Evolutionary conservation across 2,797 vertebrate species (phyloP).

Genomic region (Rhynchonycteris naso): DNA sequence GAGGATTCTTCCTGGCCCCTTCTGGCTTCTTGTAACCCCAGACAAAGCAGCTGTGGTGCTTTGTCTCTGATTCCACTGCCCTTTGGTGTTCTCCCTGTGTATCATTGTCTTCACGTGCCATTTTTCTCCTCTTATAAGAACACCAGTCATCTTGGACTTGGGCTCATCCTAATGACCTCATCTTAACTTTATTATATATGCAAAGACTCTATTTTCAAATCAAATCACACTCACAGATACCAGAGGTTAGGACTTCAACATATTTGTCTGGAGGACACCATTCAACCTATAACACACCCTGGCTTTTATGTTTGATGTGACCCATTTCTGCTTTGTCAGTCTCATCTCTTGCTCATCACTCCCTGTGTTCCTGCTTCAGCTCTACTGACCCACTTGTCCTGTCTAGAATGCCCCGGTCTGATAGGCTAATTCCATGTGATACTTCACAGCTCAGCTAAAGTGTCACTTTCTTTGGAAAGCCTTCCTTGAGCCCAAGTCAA

Average conservation of each 20-base stretch:
- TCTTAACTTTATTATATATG: background rate
- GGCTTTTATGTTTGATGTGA: background rate
- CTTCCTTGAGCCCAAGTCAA: background rate
- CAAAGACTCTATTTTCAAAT: background rate
- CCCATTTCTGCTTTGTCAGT: background rate
- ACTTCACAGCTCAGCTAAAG: background rate
- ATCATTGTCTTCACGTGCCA: background rate
- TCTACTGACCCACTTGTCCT: background rate
- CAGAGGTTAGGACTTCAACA: background rate
- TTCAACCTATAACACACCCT: background rate
- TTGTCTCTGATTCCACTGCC: background rate
- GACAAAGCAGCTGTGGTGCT: background rate
- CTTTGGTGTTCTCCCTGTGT: background rate
- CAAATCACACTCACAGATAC: background rate
- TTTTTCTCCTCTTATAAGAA: slow-evolving; percentile 3
- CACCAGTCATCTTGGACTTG: background rate
- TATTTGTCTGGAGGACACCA: background rate
- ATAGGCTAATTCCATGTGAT: background rate
- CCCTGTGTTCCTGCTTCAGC: background rate
- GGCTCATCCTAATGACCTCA: background rate
- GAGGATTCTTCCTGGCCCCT: background rate
- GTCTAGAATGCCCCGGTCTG: background rate
- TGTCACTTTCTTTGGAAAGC: background rate
- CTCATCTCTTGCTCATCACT: background rate
- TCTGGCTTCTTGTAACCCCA: background rate